Percentiles rank a stretch among this genome's conserved stretches.
Evolutionary conservation across 2,888 invertebrate species (phyloP).

Genomic region (Podabrus alpinus): DNA sequence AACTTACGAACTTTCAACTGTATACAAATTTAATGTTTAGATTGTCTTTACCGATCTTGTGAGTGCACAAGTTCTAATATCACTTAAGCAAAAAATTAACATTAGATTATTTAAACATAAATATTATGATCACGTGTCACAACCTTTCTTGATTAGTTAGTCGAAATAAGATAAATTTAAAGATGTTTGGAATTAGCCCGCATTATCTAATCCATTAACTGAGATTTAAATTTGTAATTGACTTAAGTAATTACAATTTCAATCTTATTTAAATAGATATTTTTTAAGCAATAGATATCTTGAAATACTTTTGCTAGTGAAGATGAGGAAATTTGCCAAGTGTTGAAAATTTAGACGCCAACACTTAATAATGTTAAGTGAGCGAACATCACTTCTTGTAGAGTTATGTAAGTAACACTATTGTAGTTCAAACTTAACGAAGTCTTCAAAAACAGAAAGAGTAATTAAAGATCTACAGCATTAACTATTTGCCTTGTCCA

Average conservation of each 20-base stretch:
- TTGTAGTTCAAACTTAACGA: conserved; percentile 21
- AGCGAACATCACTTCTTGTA: conserved; percentile 25
- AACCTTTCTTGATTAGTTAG: conserved; percentile 51
- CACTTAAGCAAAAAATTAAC: conserved; percentile 38
- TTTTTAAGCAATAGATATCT: conserved; percentile 26
- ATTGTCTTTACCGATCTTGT: conserved; percentile 43
- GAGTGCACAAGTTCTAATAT: conserved; percentile 43
- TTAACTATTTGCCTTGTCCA: conserved; percentile 27
- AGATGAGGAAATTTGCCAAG: conserved; percentile 17
- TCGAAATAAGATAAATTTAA: conserved; percentile 34
- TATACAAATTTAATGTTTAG: conserved; percentile 30
- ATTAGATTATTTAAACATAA: conserved; percentile 40
- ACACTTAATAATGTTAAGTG: conserved; percentile 19
- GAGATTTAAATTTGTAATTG: conserved; percentile 34
- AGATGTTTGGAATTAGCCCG: conserved; percentile 22
- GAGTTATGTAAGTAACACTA: conserved; percentile 19
- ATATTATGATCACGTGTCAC: conserved; percentile 46
- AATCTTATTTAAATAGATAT: conserved; percentile 24
- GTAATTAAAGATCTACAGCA: conserved; percentile 25
- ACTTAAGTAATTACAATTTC: conserved; percentile 32
- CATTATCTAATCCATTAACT: conserved; percentile 20
- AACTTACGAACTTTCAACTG: conserved; percentile 34
- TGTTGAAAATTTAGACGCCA: conserved; percentile 14
- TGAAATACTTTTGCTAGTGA: conserved; percentile 22
- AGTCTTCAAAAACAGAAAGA: conserved; percentile 19